Evolutionary conservation across 2,888 invertebrate genomes (phyloP), one percentile per base, ranked within the genome.

Genomic region (Gastrophysa polygoni): DNA sequence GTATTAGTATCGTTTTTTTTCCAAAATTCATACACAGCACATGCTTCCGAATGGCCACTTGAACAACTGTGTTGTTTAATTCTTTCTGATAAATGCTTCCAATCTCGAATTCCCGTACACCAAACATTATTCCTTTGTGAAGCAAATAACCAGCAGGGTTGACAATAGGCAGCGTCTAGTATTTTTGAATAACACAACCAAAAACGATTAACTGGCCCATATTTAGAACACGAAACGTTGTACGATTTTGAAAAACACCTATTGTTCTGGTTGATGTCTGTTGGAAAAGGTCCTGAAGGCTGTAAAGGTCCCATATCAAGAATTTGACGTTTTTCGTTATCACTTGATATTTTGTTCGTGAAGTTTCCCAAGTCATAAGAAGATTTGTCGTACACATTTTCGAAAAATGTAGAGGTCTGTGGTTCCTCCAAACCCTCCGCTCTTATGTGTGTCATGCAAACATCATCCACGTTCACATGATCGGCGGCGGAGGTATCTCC

Each of bases 11-110:
- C 11, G 51, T 67, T 62, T 62, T 66, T 63, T 61, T 66, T 21
- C 18, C 70, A 71, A 52, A 49, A 38, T 57, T 68, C 68, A 54
- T 70, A 68, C 16, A 68, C 51, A 55, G 63, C 61, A 63, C 69
- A 68, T 57, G 69, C 67, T 49, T 68, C 60, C 28, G 48, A 16
- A 55, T 61, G 58, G 34, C 32, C 34, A 51, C 52, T 29, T 18
- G 57, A 61, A 34, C 18, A 50, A 50, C 43, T 50, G 18, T 61
- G 61, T 57, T 57, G 51, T 61, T 63, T 66, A 63, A 66, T 59
- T 63, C 34, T 49, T 29, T 28, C 21, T 57, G 70, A 67, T 51
- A 70, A 58, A 63, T 65, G 57, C 52, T 64, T 71, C 69, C 70
- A 71, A 58, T 68, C 63, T 46, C 64, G 54, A 48, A 64, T 34